Percentiles rank a stretch among this genome's conserved stretches.
Conservation (phyloP, 2,888 invertebrate genomes). For the Stramonita haemastoma region DNA sequence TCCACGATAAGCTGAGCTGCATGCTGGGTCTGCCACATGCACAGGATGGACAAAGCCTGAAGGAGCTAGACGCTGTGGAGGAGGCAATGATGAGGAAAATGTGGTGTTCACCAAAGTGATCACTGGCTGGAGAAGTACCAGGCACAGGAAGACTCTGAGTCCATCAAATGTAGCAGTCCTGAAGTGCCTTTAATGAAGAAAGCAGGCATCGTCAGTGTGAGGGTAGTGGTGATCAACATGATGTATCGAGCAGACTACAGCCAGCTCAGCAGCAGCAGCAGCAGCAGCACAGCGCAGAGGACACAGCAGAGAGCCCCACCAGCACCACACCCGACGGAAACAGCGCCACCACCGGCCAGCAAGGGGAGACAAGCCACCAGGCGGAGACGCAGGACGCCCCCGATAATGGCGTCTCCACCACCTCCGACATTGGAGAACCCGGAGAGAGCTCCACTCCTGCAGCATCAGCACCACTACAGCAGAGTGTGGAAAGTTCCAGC, state of each 20-base stretch:
- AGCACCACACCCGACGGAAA: slow-evolving; percentile 22
- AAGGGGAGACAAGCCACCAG: neutral
- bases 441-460: neutral
- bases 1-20: neutral
- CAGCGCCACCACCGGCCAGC: neutral
- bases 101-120: neutral
- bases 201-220: neutral
- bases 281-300: neutral
- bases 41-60: neutral
- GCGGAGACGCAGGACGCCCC: neutral
- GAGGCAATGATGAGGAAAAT: neutral
- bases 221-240: neutral
- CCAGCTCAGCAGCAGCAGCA: too few relatives aligned
- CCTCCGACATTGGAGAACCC: neutral
- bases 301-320: slow-evolving; percentile 3
- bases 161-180: neutral
- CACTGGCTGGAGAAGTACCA: neutral
- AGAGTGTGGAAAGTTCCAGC: neutral
- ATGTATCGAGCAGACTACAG: slow-evolving; percentile 15
- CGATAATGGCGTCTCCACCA: slow-evolving; percentile 12
- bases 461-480: neutral
- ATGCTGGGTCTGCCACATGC: neutral
- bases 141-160: neutral
- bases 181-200: neutral
- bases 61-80: neutral